A percentile compares a stretch with the other conserved stretches of the same genome.
These are phyloP conservation scores for Pelobates fuscus DNA, from an alignment of 2,113 vertebrate species.

Conservation along the genomic window DNA sequence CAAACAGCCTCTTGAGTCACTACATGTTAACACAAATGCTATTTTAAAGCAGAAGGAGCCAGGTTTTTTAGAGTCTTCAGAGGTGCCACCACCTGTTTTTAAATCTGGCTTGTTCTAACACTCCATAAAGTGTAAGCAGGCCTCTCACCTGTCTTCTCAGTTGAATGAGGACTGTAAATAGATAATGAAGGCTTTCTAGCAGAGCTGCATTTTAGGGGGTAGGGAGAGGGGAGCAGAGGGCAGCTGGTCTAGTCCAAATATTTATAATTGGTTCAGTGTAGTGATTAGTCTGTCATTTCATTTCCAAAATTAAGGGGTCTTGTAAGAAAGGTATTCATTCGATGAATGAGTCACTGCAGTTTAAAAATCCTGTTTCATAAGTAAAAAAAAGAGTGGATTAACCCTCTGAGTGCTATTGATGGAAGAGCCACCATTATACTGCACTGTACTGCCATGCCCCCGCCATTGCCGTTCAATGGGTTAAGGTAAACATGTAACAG, in stretches of 20 bases:
- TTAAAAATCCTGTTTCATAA: too few species aligned
- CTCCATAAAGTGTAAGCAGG: slow-evolving; percentile 17
- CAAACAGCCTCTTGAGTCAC: slow-evolving; percentile 7
- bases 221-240: background rate
- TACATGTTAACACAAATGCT: slow-evolving; percentile 23
- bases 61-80: background rate
- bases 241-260: slow-evolving; percentile 38
- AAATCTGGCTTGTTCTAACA: slow-evolving; percentile 21
- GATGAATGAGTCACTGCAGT: too few species aligned
- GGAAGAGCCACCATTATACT: too few species aligned
- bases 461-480: too few species aligned
- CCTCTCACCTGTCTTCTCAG: slow-evolving; percentile 21
- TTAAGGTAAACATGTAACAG: too few species aligned
- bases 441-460: too few species aligned
- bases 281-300: slow-evolving; percentile 25
- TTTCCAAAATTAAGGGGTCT: slow-evolving; percentile 21
- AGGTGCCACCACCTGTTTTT: slow-evolving; percentile 29
- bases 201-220: background rate
- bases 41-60: slow-evolving; percentile 18
- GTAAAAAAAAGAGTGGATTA: too few species aligned
- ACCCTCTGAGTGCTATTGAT: too few species aligned
- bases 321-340: slow-evolving; percentile 1
- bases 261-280: slow-evolving; percentile 19
- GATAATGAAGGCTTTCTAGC: slow-evolving; percentile 42
- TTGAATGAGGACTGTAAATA: slow-evolving; percentile 28